phyloP scores from a whole-genome alignment of 2,888 invertebrate genomes.

The Drosophila cognata region DNA sequence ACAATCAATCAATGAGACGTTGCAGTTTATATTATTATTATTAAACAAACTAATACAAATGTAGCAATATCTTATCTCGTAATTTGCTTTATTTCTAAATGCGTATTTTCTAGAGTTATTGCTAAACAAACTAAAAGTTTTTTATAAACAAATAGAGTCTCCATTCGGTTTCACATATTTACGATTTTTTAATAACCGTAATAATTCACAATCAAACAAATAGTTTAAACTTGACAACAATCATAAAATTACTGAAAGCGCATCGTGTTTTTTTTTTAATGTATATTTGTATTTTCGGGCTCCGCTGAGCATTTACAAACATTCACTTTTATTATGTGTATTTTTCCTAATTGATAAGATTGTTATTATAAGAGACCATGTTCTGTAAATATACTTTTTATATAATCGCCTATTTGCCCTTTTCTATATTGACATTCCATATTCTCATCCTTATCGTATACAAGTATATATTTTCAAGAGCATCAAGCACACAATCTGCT shows the following conservation, averaged over 20 bases:
- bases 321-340: not conserved
- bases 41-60: too few species aligned
- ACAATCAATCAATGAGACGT: not conserved
- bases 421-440: not conserved
- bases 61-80: not conserved
- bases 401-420: not conserved
- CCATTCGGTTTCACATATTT: accelerated
- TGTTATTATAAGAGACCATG: not conserved
- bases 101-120: not conserved
- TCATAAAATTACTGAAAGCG: not conserved
- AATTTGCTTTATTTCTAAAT: not conserved
- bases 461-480: not conserved
- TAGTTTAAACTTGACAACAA: too few species aligned
- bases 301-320: not conserved
- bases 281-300: too few species aligned
- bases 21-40: not conserved
- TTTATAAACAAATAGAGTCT: not conserved
- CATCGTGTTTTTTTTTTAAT: not conserved
- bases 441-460: not conserved
- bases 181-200: not conserved
- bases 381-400: not conserved
- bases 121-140: not conserved
- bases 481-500: not conserved
- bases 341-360: not conserved
- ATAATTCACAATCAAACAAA: too few species aligned